Evolutionary conservation across 2,797 vertebrate genomes (phyloP).

Genomic region (Pipistrellus kuhlii): DNA sequence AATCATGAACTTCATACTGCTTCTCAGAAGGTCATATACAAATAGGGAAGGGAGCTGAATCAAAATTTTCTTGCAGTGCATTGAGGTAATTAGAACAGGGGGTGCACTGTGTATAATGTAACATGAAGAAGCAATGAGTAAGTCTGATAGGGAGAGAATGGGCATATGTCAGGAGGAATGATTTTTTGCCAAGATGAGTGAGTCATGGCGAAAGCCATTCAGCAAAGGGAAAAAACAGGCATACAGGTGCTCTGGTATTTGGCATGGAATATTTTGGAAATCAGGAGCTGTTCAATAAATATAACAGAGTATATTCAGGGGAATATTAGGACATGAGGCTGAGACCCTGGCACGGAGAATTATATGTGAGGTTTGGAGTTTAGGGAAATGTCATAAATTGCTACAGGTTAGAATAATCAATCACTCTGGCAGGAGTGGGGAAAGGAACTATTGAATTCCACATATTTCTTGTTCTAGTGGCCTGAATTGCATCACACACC

Average conservation of each 20-base stretch:
- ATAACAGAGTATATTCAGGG: no score
- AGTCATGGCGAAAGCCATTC: background rate
- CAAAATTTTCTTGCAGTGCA: background rate
- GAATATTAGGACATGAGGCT: background rate
- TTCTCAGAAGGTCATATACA: background rate
- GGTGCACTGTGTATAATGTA: background rate
- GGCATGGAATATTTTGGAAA: background rate
- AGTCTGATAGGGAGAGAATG: background rate
- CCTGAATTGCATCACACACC: background rate
- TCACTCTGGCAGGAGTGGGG: background rate
- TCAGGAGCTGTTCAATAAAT: background rate
- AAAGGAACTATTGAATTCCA: background rate
- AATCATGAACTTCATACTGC: background rate
- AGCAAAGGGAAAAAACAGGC: background rate
- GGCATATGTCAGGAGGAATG: background rate
- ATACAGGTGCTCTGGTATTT: background rate
- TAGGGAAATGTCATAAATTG: background rate
- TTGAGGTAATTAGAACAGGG: background rate
- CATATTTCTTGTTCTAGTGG: background rate
- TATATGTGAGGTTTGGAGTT: background rate
- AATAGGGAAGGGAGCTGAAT: background rate
- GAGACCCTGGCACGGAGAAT: background rate
- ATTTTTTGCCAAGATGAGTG: background rate
- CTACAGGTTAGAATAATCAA: background rate
- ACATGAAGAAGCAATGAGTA: background rate